Evolutionary conservation across 2,888 invertebrate species (phyloP).

Genomic region (Cataglyphis livida): DNA sequence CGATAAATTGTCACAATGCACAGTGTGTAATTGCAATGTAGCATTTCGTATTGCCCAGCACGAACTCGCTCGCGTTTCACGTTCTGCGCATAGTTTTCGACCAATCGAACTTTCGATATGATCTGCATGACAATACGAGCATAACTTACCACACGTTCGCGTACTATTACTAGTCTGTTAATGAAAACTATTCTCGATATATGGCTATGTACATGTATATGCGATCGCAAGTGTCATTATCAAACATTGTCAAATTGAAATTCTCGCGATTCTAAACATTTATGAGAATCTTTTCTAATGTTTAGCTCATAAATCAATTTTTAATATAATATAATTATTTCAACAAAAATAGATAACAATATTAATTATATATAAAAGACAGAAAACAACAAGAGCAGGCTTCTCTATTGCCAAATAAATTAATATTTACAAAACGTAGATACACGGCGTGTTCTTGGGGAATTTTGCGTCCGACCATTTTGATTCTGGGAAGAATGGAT

Average conservation of each 20-base stretch:
- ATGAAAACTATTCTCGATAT: constrained; percentile 57
- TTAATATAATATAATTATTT: not conserved
- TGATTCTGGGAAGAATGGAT: constrained; percentile 91
- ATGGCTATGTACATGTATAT: not conserved
- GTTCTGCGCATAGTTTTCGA: constrained; percentile 54
- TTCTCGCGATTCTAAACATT: constrained; percentile 8
- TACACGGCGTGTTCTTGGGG: constrained; percentile 92
- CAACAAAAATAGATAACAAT: not conserved
- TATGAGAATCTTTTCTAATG: not conserved
- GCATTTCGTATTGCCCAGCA: constrained; percentile 56
- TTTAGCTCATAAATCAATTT: not conserved
- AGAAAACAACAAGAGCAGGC: not conserved
- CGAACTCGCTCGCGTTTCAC: constrained; percentile 22
- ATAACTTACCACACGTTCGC: constrained; percentile 55
- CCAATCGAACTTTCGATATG: constrained; percentile 57
- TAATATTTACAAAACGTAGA: constrained; percentile 65
- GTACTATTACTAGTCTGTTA: constrained; percentile 33
- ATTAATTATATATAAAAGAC: not conserved
- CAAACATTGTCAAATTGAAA: not conserved
- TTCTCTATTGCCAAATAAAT: not conserved
- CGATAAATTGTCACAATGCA: constrained; percentile 61
- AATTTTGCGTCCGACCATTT: constrained; percentile 90
- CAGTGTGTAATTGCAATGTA: constrained; percentile 56
- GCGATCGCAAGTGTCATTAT: constrained; percentile 24
- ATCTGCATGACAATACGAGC: constrained; percentile 61